phyloP scores from a whole-genome alignment of 2,888 invertebrate genomes.

The Eilema griseolum region DNA sequence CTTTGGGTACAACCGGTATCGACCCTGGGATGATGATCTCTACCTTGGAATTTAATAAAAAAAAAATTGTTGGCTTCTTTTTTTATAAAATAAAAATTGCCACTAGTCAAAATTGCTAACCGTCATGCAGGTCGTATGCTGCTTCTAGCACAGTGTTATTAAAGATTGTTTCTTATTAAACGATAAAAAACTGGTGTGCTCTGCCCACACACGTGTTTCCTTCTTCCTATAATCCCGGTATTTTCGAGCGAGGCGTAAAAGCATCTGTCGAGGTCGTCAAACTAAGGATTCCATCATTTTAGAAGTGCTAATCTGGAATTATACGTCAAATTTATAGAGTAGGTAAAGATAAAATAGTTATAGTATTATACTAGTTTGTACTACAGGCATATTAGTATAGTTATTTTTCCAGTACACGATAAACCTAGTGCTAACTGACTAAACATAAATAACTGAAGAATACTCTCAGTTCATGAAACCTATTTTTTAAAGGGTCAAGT shows the following conservation, averaged over 20 bases:
- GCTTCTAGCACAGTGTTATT: too few relatives aligned
- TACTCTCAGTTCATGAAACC: neutral
- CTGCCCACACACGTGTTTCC: neutral
- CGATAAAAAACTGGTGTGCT: neutral
- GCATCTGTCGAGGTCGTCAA: neutral
- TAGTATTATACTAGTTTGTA: too few relatives aligned
- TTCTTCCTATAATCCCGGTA: too few relatives aligned
- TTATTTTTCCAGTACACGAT: neutral
- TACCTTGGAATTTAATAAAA: too few relatives aligned
- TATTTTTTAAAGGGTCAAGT: constrained; percentile 15
- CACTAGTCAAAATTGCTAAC: too few relatives aligned
- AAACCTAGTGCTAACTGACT: neutral
- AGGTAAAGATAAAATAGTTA: neutral
- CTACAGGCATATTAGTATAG: too few relatives aligned
- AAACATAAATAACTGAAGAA: neutral
- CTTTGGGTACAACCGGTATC: too few relatives aligned
- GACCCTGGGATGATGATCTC: too few relatives aligned
- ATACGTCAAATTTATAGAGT: neutral
- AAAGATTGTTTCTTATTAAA: neutral
- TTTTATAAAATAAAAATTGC: too few relatives aligned
- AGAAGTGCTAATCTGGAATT: neutral
- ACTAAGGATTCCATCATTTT: neutral
- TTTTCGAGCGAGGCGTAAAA: neutral
- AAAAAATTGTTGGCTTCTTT: too few relatives aligned
- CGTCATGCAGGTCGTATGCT: too few relatives aligned